These are phyloP conservation scores for Drosophila tsacasi DNA, from an alignment of 1,140 invertebrate species.

Conservation along the genomic window DNA sequence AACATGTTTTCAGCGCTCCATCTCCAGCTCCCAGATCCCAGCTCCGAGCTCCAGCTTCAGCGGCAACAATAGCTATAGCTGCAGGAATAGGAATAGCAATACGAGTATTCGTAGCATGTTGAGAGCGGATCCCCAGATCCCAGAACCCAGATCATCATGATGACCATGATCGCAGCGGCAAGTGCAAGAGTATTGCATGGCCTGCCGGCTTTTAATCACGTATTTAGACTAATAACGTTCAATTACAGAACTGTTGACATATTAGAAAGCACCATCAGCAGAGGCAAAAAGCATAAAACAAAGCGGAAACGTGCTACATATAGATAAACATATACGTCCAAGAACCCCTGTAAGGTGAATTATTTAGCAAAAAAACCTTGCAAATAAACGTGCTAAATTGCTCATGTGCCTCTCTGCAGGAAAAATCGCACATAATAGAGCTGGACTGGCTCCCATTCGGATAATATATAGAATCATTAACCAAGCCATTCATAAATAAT, in stretches of 20 bases:
- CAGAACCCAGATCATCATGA: slow-evolving; percentile 4
- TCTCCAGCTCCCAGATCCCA: slow-evolving; percentile 1
- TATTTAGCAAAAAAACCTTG: slow-evolving; percentile 6
- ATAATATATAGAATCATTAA: background rate
- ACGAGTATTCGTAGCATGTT: slow-evolving; percentile 26
- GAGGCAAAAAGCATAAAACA: slow-evolving; percentile 35
- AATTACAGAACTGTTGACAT: slow-evolving; percentile 63
- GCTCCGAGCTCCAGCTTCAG: background rate
- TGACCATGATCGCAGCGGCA: slow-evolving; percentile 16
- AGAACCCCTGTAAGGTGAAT: slow-evolving; percentile 23
- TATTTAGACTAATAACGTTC: slow-evolving; percentile 69
- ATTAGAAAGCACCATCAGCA: slow-evolving; percentile 54
- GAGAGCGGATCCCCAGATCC: slow-evolving; percentile 22
- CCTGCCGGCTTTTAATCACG: slow-evolving; percentile 61
- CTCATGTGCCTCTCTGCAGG: background rate
- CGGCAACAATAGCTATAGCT: slow-evolving; percentile 22
- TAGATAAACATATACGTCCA: background rate
- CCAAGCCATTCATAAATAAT: slow-evolving; percentile 2
- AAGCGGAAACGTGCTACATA: slow-evolving; percentile 46
- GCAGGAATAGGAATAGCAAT: slow-evolving; percentile 16
- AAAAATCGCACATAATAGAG: slow-evolving; percentile 22
- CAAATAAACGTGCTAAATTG: slow-evolving; percentile 20
- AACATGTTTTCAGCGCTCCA: slow-evolving; percentile 53
- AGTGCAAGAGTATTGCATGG: slow-evolving; percentile 49
- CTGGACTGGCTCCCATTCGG: slow-evolving; percentile 1